Conservation (phyloP, 1,140 invertebrate species). For the Aphaenogaster floridana region DNA sequence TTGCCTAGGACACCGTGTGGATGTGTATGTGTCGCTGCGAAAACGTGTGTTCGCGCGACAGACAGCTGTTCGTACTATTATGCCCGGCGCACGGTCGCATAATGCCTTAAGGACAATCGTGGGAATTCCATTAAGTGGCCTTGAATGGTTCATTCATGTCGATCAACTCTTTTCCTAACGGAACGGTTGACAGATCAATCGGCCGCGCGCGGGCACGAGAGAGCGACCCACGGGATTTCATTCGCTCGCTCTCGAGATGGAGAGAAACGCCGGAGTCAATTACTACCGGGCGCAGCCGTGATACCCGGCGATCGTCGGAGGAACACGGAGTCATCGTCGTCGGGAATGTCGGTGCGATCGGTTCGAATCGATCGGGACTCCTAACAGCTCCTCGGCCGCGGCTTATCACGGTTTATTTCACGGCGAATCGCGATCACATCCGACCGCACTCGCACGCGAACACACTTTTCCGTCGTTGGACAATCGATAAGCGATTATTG, state of each 20-base stretch:
- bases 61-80: slow-evolving; percentile 79
- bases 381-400: slow-evolving; percentile 31
- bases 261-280: slow-evolving; percentile 71
- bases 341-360: slow-evolving; percentile 41
- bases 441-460: not conserved
- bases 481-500: slow-evolving; percentile 27
- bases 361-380: slow-evolving; percentile 58
- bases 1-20: slow-evolving; percentile 15
- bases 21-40: not conserved
- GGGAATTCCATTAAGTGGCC: slow-evolving; percentile 86
- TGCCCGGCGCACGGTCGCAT: slow-evolving; percentile 78
- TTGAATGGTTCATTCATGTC: slow-evolving; percentile 87
- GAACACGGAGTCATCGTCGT: slow-evolving; percentile 35
- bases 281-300: slow-evolving; percentile 60
- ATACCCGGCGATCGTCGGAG: slow-evolving; percentile 35
- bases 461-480: not conserved
- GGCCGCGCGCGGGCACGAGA: slow-evolving; percentile 75
- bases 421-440: not conserved
- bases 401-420: not conserved
- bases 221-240: slow-evolving; percentile 73
- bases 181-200: slow-evolving; percentile 85
- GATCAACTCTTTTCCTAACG: slow-evolving; percentile 85
- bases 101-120: slow-evolving; percentile 86
- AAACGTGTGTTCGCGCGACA: slow-evolving; percentile 21
- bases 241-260: slow-evolving; percentile 47